Evolutionary conservation across 2,113 vertebrate species (phyloP).

Genomic region (Pachycephala philippinensis): DNA sequence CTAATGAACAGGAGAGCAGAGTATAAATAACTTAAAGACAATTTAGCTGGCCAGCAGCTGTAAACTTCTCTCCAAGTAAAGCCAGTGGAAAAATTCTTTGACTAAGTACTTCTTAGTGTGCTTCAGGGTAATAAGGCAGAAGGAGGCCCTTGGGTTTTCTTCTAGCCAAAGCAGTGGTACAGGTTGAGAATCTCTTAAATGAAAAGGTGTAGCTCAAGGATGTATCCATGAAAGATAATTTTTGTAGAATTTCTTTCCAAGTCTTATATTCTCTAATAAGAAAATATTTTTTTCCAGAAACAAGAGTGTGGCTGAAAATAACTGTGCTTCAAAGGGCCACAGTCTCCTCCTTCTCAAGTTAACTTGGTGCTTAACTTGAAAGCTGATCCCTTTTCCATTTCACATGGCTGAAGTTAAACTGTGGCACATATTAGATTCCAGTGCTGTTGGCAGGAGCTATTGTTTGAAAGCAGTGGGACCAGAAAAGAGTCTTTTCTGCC

Average conservation of each 20-base stretch:
- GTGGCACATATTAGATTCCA: neutral
- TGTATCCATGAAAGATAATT: neutral
- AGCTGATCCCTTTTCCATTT: neutral
- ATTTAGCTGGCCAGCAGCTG: neutral
- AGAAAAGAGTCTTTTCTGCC: neutral
- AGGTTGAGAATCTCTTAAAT: neutral
- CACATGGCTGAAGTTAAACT: neutral
- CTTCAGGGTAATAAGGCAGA: neutral
- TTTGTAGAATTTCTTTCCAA: neutral
- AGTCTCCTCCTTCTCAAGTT: neutral
- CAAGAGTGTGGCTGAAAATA: neutral
- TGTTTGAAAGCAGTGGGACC: neutral
- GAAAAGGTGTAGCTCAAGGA: neutral
- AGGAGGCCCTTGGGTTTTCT: neutral
- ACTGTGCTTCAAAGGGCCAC: neutral
- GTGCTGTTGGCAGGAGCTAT: neutral
- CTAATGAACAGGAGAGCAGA: neutral
- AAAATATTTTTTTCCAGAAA: neutral
- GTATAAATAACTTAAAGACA: neutral
- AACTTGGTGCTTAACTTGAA: neutral
- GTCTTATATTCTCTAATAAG: neutral
- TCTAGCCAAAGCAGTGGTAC: neutral
- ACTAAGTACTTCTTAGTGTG: neutral
- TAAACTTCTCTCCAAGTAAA: neutral
- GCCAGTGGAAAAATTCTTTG: neutral